Base-by-base conservation (phyloP, 1,140 invertebrate species). In the Drosophila truncata region DNA sequence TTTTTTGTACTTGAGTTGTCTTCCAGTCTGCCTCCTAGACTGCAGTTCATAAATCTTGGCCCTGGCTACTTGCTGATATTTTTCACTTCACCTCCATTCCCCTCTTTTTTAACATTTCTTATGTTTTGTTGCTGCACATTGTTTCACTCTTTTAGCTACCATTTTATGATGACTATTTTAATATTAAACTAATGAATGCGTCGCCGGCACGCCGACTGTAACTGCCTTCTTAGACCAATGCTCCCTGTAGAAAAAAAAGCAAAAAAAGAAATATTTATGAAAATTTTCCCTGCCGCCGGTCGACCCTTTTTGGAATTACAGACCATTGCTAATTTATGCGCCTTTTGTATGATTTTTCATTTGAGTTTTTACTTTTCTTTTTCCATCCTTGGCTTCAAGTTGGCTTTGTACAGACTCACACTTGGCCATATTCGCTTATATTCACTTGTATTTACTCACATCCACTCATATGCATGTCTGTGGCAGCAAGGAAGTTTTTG, bases 281-380 rank as follows among this genome's bases (percentile, higher is more conserved):
- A 69, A 72, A 70, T 72, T 67, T 77, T 71, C 65, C 58, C 42
- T 50, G 62, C 61, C 57, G 20, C n/a, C 35, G n/a, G 76, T 70
- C 81, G 83, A 87, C 83, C 83, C 83, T 87, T 78, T 83, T 73
- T 49, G 65, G 82, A 90, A 85, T 90, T 90, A 90, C 85, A 85
- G 85, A 90, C 85, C 85, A 90, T 90, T 90, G 81, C 81, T 90
- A 90, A 90, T 90, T 90, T 90, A 90, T 90, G 85, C 85, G 85
- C 74, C 85, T 82, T 82, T 90, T 84, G 81, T 90, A 90, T 90
- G 85, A 90, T 90, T 90, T 90, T 90, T 66, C 54, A 57, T 59
- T 70, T 59, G 63, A 61, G 55, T 61, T 69, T 79, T 60, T 61
- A 73, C 41, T 82, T 52, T 82, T 49, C 46, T 35, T 58, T 72